These are phyloP conservation scores for Notechis scutatus DNA, from an alignment of 2,113 vertebrate genomes.

Conservation along the genomic window DNA sequence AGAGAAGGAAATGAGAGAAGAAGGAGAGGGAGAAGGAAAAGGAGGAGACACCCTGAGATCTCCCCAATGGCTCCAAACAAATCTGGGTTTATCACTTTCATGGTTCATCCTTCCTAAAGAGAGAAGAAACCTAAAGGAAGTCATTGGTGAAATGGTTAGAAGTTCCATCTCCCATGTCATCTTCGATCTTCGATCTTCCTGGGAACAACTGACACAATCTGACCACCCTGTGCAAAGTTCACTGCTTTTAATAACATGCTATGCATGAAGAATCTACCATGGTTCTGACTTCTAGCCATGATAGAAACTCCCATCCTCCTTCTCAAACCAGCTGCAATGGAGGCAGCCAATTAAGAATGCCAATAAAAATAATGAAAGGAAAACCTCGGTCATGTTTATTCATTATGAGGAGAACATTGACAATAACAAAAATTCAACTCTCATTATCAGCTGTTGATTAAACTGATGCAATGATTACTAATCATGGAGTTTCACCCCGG, in stretches of 20 bases:
- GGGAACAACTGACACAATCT: neutral
- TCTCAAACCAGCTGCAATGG: rapidly evolving
- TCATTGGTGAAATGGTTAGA: neutral
- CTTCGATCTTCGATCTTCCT: neutral
- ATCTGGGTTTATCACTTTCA: neutral
- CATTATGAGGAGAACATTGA: slow-evolving; percentile 1
- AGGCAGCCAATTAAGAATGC: slow-evolving; percentile 3
- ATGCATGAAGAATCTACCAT: neutral
- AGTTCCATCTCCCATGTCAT: neutral
- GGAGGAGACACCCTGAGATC: neutral
- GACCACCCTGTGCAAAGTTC: neutral
- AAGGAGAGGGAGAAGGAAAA: rapidly evolving
- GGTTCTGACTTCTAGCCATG: neutral
- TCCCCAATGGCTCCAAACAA: neutral
- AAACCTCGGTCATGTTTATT: slow-evolving; percentile 1
- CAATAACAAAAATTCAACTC: neutral
- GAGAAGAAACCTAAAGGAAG: neutral
- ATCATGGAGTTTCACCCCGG: slow-evolving; percentile 44
- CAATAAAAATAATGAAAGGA: slow-evolving; percentile 43
- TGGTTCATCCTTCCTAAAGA: neutral
- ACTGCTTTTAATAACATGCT: neutral
- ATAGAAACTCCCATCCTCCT: neutral
- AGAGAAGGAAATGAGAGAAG: neutral
- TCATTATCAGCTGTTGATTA: slow-evolving; percentile 48
- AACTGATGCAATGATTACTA: slow-evolving; percentile 38